Percentiles rank a stretch among this genome's conserved stretches.
These are phyloP conservation scores for Chamaetylas fuelleborni DNA, from an alignment of 2,113 vertebrate species.

Conservation along the genomic window DNA sequence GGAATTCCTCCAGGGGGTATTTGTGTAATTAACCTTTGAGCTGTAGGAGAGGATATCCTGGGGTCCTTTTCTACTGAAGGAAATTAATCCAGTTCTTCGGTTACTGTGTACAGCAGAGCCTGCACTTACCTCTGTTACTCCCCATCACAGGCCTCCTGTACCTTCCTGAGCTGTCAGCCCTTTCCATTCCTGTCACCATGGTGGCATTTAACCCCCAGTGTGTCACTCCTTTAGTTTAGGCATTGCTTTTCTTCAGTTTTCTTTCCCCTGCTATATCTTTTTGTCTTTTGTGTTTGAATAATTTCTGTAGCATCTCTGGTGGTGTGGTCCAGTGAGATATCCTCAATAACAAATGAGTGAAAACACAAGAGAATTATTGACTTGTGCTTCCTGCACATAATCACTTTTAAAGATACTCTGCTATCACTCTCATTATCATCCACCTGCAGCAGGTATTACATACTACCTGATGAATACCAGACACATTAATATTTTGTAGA, in stretches of 20 bases:
- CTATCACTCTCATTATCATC: not conserved
- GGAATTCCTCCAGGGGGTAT: accelerated
- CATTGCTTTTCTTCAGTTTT: not conserved
- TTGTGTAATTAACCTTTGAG: not conserved
- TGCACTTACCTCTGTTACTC: not conserved
- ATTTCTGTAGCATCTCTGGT: not conserved
- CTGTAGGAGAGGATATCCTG: not conserved
- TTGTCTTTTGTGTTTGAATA: not conserved
- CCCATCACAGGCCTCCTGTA: not conserved
- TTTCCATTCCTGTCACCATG: not conserved
- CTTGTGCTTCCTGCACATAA: not conserved
- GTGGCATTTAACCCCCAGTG: not conserved
- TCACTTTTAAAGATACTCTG: not conserved
- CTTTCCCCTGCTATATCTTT: not conserved
- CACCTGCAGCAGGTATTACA: not conserved
- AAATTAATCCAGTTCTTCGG: not conserved
- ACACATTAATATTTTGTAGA: not conserved
- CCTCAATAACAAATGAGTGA: not conserved
- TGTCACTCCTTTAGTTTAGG: not conserved
- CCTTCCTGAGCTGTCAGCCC: not conserved
- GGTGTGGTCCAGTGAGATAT: not conserved
- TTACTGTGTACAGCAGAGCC: accelerated
- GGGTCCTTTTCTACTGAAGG: not conserved
- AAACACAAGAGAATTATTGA: not conserved
- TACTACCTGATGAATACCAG: not conserved